Evolutionary conservation across 1,140 invertebrate genomes (phyloP), one percentile per base, ranked within the genome.

Genomic region (Heliconius himera): DNA sequence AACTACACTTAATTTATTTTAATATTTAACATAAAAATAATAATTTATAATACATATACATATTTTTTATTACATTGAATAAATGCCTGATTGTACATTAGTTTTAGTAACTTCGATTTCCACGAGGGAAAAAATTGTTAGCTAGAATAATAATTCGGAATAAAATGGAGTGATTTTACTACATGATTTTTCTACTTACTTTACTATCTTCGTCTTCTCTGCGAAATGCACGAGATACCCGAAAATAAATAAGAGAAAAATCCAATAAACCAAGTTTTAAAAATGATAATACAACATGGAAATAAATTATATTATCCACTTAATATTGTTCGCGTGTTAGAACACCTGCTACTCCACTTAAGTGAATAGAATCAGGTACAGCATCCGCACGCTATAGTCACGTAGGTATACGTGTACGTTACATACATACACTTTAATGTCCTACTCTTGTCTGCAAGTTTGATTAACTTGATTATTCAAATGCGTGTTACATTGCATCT

Each of bases 261-360:
- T 54, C 6, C 18, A 54, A 54, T n/a, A 54, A 54, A 54, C 51
- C 0, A 54, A 54, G 6, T 54, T 54, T 54, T n/a, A 0, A 54
- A 54, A 4, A 54, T 54, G 51, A 8, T 54, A 54, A 54, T 54
- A 3, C 22, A 3, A 11, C 22, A 20, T 51, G 49, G n/a, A 22
- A 56, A 56, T 56, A 56, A 22, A 56, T 56, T 56, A 56, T 56
- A 56, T 56, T n/a, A n/a, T n/a, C n/a, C n/a, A 56, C 54, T 56
- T 56, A 56, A 56, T 56, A 56, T 56, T 56, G 54, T 56, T 56
- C 54, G 22, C 54, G 54, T 56, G n/a, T 56, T 9, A 56, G 54
- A 56, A 56, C 54, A 56, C 54, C 54, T 56, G 54, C 54, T 56
- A 56, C 54, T 1, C 54, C 54, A 56, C n/a, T 56, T 56, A 56